Evolutionary conservation across 2,797 vertebrate genomes (phyloP), one percentile per base, ranked within the genome.

Genomic region (Falco concolor): DNA sequence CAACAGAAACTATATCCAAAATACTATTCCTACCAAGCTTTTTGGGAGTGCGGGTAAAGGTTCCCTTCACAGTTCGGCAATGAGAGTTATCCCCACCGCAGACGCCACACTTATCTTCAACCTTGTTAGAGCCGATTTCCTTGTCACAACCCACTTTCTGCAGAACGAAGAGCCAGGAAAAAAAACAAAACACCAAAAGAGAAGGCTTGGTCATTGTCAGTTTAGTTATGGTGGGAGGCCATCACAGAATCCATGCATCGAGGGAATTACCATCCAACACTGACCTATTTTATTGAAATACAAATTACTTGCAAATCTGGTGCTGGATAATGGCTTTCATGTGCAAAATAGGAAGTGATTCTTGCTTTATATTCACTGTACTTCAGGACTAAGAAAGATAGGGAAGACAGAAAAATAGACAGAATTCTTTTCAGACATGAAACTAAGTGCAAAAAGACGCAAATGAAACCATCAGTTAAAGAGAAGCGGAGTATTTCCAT

Each of bases 111-210:
- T 99, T 99, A 97, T 99, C 99, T 90, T 99, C 99, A 1, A 98
- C 97, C 97, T 99, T 99, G 91, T 87, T 98, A 10, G 99, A 99
- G 77, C 99, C 99, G 8, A 99, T 99, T 86, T 99, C 99, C 96
- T 98, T 98, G 98, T 99, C 99, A 61, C 99, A 99, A 94, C 99
- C 99, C 63, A 99, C 99, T 98, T 99, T 99, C 99, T 99, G 97
- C 38, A 97, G 82, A 91, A 65, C 90, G 59, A 96, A 89, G 69
- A 90, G 32, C 6, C 10, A 16, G 30, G 36, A 50, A 68, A 13
- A 22, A 40, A 8, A 19, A 32, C 38, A 18, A 44, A 25, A 50
- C 13, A 54, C 18, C n/a, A 34, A 30, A 30, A 49, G 44, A 52
- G 13, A 36, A 28, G 49, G 28, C 6, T 68, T 45, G 75, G 82